Base-by-base conservation (phyloP, 1,140 invertebrate genomes). In the Acromyrmex charruanus region DNA sequence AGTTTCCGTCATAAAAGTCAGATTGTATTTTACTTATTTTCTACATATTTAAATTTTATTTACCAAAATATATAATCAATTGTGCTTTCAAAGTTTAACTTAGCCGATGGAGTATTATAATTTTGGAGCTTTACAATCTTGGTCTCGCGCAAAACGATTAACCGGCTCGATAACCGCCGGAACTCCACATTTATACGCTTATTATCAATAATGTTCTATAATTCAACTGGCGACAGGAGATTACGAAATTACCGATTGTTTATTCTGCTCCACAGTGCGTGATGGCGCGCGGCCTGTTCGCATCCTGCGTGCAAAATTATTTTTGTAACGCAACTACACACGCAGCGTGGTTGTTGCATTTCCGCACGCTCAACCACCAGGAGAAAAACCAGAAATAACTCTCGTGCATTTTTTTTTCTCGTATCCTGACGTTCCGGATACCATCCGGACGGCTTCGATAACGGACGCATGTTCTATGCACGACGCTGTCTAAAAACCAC, bases 251-350 rank as follows among this genome's bases (percentile, higher is more conserved):
- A 51, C 53, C 77, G 31, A 81, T 71, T 58, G 79, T 81, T 71
- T 81, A 58, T 71, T 77, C 16, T 35, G 31, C 2, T 66, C 16
- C 35, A 5, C 18, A 14, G 68, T 14, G 5, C 79, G 44, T 59
- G 44, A 53, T 2, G 12, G 39, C 49, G 5, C 6, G 44, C 75
- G 7, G 5, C 25, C 53, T 51, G 61, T 18, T 44, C n/a, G 21
- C 31, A 53, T 55, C 12, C 25, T 25, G 25, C 31, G 35, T 55
- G 31, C 35, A 44, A 55, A 85, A 85, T 85, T 85, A 85, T 35
- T 85, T 80, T 85, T 80, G n/a, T 53, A 84, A 84, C 68, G 7
- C 10, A 28, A n/a, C 35, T 82, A 82, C 18, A 69, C 35, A 14
- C 28, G 49, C n/a, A 31, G 10, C 65, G 9, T n/a, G 63, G 18